Percentiles rank a stretch among this genome's conserved stretches.
phyloP scores from a whole-genome alignment of 2,888 invertebrate species.

The Falcaria lacertinaria region DNA sequence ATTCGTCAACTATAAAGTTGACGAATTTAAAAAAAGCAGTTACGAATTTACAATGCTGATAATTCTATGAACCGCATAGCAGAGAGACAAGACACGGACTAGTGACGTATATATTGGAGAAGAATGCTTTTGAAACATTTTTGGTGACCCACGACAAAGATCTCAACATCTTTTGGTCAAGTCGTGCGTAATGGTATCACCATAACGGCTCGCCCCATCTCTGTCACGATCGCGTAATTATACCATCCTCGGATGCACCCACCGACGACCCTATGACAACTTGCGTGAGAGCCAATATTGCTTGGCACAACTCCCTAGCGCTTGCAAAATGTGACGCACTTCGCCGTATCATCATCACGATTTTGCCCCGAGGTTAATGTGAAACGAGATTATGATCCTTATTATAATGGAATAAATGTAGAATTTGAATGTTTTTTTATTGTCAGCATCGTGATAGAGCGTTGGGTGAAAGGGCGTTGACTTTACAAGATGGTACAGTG shows the following conservation, averaged over 20 bases:
- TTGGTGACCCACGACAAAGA: not conserved
- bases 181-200: conserved; percentile 22
- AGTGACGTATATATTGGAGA: not conserved
- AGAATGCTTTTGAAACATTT: not conserved
- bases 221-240: conserved; percentile 21
- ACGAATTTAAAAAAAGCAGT: too few relatives aligned
- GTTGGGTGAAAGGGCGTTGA: conserved; percentile 17
- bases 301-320: not conserved
- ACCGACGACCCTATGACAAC: conserved; percentile 1
- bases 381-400: conserved; percentile 1
- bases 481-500: conserved; percentile 7
- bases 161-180: conserved; percentile 10
- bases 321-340: conserved; percentile 16
- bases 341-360: conserved; percentile 49
- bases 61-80: too few relatives aligned
- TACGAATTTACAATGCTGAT: too few relatives aligned
- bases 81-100: not conserved
- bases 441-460: conserved; percentile 16
- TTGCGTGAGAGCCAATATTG: not conserved
- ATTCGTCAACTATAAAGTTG: too few relatives aligned
- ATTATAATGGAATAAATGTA: conserved; percentile 1
- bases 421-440: conserved; percentile 1
- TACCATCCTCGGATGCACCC: conserved; percentile 5
- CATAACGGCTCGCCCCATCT: conserved; percentile 18
- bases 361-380: conserved; percentile 36